Base-by-base conservation (phyloP, 2,797 vertebrate genomes). In the Lepus townsendii region DNA sequence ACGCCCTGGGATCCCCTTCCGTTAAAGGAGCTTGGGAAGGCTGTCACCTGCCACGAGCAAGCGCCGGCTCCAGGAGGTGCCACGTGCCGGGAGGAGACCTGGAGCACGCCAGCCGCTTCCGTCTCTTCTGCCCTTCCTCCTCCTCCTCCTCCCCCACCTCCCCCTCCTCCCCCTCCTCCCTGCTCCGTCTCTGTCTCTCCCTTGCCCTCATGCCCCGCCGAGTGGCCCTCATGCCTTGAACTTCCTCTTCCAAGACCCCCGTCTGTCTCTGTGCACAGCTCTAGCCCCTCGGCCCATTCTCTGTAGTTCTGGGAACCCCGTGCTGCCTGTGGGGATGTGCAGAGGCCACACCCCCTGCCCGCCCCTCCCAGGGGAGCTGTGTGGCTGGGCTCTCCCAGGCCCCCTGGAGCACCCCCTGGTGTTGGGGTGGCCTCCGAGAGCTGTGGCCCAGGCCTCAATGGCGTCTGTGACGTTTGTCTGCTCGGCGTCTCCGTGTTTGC, bases 171-270 rank as follows among this genome's bases (percentile, higher is more conserved):
- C 10, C 20, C 8, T 12, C 63, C 13, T 17, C 10, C 20, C 8
- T 12, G 6, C 13, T 2, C 63, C 17, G 14, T 76, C 60, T 35
- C 35, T 7, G 10, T 12, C 63, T 30, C 22, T 5, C 35, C 5
- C 9, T 2, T 9, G 10, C 5, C 32, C 17, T 14, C 52, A 13
- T 0, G 11, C 14, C 27, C 13, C 17, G 0, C 0, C 20, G 8
- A 9, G 16, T 47, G n/a, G 26, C 35, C 27, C 7, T 5, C 17
- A 27, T 11, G 10, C 19, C 24, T 65, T 32, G 3, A 32, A 7
- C 14, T 27, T 4, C 27, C 19, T 69, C n/a, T 52, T 26, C 50
- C 27, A 19, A 19, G 57, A 10, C 20, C 54, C 69, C 76, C 69
- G 32, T 72, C 75, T 35, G 16, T 26, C 65, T 66, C 85, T 69